Base-by-base conservation (phyloP, 1,140 invertebrate genomes). In the Maconellicoccus hirsutus region DNA sequence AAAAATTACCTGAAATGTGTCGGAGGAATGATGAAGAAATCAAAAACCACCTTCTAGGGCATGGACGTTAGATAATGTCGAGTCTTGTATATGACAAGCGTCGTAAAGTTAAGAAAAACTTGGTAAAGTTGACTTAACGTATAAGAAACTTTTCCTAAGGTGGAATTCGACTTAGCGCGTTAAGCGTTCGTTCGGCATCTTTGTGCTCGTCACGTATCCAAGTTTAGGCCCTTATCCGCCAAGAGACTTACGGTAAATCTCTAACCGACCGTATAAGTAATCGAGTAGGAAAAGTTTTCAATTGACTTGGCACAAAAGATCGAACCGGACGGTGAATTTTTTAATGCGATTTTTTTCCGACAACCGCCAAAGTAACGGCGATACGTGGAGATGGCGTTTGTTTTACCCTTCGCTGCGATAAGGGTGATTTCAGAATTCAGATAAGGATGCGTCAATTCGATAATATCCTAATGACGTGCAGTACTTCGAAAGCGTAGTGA, bases 191-290 rank as follows among this genome's bases (percentile, higher is more conserved):
- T 3, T 33, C 29, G 29, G 29, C 29, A 33, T 33, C 29, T 33
- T 33, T 33, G 29, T 14, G n/a, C 42, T 19, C 42, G 42, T 52
- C 42, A 52, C 42, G 42, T 52, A 52, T 19, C 6, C n/a, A 16
- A 52, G 12, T 52, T 52, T 52, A 52, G 42, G n/a, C n/a, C 12
- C 42, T 52, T 52, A 52, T 52, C 42, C n/a, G 42, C 10, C 42
- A 3, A 14, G 42, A 52, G 42, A 14, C 42, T 52, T 19, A 52
- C 42, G 42, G 10, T 52, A 52, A 52, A 52, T 52, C 42, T 52
- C 42, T 52, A 52, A 52, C 42, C 42, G 42, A 52, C 12, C 42
- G 42, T 52, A 52, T 52, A 52, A 52, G 42, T 52, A 52, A 52
- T 19, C 42, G 42, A 19, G 12, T 52, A 52, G 42, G 42, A 14